Base-by-base conservation (phyloP, 2,888 invertebrate genomes). In the Drosophila subsilvestris region DNA sequence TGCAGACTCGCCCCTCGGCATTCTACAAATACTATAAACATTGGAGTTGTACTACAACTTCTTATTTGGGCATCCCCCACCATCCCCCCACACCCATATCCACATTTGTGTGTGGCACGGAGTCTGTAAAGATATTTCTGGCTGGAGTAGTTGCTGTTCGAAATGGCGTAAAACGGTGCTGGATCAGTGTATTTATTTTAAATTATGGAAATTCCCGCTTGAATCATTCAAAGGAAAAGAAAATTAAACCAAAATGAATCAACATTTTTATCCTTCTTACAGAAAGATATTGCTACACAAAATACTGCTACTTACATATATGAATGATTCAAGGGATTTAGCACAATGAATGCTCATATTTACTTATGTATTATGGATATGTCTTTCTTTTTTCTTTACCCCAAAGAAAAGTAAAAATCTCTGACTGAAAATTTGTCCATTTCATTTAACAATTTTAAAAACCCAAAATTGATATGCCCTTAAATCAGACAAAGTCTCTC, bases 21-120 rank as follows among this genome's bases (percentile, higher is more conserved):
- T 86, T 88, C 78, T 88, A 88, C 80, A 87, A 82, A 88, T 88
- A 82, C 86, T 82, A 82, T 80, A 68, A 71, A 72, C 73, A 84
- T 78, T 56, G 58, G 68, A 84, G 89, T 84, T 88, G 87, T 82
- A 84, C 63, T 88, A 82, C 82, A 82, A 88, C 89, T 86, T 82
- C 89, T 86, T 83, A 70, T 78, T 18, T 32, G 29, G 75, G 75
- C 75, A 75, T 71, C 75, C 67, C 55, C 43, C 18, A 50, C 63
- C 75, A 61, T 63, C 51, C 44, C 55, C 32, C 58, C 49, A 63
- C 29, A 32, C 12, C 32, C 32, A 32, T 12, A 37, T 7, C 37
- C 37, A 37, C 37, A 37, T 37, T 37, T 37, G 37, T 37, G 37
- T 37, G 37, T 37, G 37, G 44, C 42, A 27, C 63, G 58, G 78